Evolutionary conservation across 2,888 invertebrate species (phyloP), one percentile per base, ranked within the genome.

Genomic region (Lepidochrysops patricia): DNA sequence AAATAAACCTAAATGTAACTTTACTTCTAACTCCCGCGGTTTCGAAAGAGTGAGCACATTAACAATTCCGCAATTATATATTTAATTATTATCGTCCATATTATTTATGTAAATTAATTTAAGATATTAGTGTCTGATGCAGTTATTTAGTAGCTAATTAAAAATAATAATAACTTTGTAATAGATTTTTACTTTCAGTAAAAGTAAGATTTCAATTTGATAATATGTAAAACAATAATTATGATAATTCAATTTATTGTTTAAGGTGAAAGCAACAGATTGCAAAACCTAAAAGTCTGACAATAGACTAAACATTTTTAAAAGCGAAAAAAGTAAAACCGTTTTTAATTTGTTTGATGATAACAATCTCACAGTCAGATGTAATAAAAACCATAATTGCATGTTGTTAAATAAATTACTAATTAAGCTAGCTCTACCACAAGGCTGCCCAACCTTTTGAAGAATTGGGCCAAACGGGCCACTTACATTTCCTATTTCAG

Each of bases 361-460:
- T 77, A 68, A 69, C 43, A 61, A 77, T 77, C 76, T 71, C 63
- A 71, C 70, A 72, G 68, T 70, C 68, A 67, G 70, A 67, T 67
- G 67, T 67, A 66, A 67, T 64, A 66, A 69, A 68, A 58, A 50
- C 26, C 66, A 68, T 69, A 71, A 73, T 68, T 66, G 68, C 63
- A 62, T 61, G 62, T 66, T 70, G 70, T 71, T 68, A 73, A 72
- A 70, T 68, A 68, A 65, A 71, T 70, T 58, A 58, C 58, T 52
- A 58, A 70, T 71, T 69, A 62, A 66, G 61, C 66, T 63, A 48
- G 61, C 60, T 65, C 63, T 64, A 58, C 60, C 50, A 23, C 57
- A 60, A 63, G 60, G 63, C n/a, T n/a, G n/a, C n/a, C n/a, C n/a
- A n/a, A n/a, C n/a, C n/a, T n/a, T n/a, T n/a, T n/a, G n/a, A n/a